A percentile compares a stretch with the other conserved stretches of the same genome.
Evolutionary conservation across 2,888 invertebrate species (phyloP).

Genomic region (Elegia similella): DNA sequence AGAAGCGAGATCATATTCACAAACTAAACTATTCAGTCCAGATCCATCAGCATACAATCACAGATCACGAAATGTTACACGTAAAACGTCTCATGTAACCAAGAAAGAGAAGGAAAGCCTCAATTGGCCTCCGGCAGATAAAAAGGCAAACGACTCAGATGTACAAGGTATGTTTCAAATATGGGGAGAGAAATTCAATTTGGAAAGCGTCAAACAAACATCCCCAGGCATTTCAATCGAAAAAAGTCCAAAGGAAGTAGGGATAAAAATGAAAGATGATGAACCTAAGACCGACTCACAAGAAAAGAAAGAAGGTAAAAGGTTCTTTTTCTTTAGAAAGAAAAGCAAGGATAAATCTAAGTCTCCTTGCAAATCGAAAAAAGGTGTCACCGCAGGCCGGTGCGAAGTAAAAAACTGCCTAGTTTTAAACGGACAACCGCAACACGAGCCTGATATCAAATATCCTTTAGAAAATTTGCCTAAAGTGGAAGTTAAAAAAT

Average conservation of each 20-base stretch:
- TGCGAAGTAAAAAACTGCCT: slow-evolving; percentile 62
- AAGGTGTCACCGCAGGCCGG: slow-evolving; percentile 55
- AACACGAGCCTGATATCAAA: background rate
- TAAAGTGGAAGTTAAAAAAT: background rate
- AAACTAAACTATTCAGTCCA: slow-evolving; percentile 45
- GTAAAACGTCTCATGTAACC: slow-evolving; percentile 26
- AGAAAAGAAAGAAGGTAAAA: slow-evolving; percentile 45
- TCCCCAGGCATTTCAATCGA: slow-evolving; percentile 32
- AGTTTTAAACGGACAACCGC: slow-evolving; percentile 44
- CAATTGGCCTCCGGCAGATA: slow-evolving; percentile 34
- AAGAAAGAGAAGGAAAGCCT: slow-evolving; percentile 31
- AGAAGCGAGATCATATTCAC: slow-evolving; percentile 52
- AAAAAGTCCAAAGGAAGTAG: slow-evolving; percentile 22
- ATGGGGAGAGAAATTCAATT: slow-evolving; percentile 63
- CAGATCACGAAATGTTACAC: slow-evolving; percentile 26
- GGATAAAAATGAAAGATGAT: background rate
- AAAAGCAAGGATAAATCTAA: slow-evolving; percentile 43
- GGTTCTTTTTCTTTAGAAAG: slow-evolving; percentile 62
- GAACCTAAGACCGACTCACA: slow-evolving; percentile 28
- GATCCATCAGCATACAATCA: slow-evolving; percentile 25
- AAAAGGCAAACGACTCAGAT: slow-evolving; percentile 47
- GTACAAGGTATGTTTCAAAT: slow-evolving; percentile 65
- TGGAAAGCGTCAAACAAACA: slow-evolving; percentile 39
- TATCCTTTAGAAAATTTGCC: background rate
- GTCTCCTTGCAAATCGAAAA: slow-evolving; percentile 42